Evolutionary conservation across 92 coral and sea anemone species (phyloP).

Genomic region (Pocillopora grandis): DNA sequence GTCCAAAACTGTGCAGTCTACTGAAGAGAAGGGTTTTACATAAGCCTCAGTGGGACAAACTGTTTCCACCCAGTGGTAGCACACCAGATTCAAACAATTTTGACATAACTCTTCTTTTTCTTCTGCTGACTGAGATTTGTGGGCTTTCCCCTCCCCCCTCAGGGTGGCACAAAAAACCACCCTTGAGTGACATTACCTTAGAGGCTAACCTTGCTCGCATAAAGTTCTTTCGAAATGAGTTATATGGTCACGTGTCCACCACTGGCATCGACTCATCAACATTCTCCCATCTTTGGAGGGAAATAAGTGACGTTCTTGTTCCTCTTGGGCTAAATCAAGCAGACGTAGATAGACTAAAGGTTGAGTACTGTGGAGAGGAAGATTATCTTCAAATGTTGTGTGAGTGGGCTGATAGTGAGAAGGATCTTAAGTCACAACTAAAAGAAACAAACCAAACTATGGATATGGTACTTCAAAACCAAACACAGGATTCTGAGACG

Average conservation of each 20-base stretch:
- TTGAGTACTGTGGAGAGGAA: slow-evolving; percentile 7
- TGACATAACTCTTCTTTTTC: slow-evolving; percentile 2
- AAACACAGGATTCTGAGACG: not conserved
- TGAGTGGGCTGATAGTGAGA: slow-evolving; percentile 24
- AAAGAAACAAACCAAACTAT: not conserved
- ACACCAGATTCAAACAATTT: not conserved
- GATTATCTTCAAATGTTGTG: not conserved
- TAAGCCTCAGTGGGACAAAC: not conserved
- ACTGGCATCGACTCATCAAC: not conserved
- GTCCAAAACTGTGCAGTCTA: not conserved
- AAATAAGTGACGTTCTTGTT: slow-evolving; percentile 46
- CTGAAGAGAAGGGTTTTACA: not conserved
- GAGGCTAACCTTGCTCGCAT: not conserved
- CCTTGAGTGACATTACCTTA: not conserved
- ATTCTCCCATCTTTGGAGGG: slow-evolving; percentile 53
- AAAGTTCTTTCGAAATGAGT: slow-evolving; percentile 5
- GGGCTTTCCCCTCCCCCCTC: not conserved
- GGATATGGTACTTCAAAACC: not conserved
- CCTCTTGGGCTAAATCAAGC: slow-evolving; percentile 54
- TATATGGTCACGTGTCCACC: not conserved
- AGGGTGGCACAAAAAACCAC: slow-evolving; percentile 8
- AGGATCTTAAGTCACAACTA: slow-evolving; percentile 17
- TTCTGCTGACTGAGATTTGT: not conserved
- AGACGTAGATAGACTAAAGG: slow-evolving; percentile 36
- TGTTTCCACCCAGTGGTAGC: not conserved